These are phyloP conservation scores for Enteromius trimaculatus DNA, from an alignment of 2,797 vertebrate genomes.

Conservation along the genomic window DNA sequence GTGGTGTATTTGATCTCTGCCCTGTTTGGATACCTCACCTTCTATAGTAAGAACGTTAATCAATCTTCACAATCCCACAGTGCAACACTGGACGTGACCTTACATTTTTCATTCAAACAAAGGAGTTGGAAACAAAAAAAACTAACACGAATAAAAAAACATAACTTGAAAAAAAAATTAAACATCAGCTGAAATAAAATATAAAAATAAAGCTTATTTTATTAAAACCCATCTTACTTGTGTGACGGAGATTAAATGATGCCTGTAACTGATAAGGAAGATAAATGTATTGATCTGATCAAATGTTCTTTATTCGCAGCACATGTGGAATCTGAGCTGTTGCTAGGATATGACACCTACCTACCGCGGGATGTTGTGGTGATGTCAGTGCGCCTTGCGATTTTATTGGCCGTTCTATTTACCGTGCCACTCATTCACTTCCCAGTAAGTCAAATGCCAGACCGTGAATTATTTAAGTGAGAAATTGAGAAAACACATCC, in stretches of 20 bases:
- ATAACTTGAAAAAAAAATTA: not conserved
- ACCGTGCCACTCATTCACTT: slow-evolving; percentile 95
- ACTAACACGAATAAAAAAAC: not conserved
- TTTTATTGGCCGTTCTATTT: slow-evolving; percentile 87
- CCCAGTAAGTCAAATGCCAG: slow-evolving; percentile 83
- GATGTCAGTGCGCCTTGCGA: slow-evolving; percentile 84
- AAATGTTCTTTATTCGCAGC: slow-evolving; percentile 70
- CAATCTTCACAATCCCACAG: not conserved
- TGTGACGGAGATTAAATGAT: not conserved
- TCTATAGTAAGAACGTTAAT: slow-evolving; percentile 84
- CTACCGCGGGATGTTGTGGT: slow-evolving; percentile 83
- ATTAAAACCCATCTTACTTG: too few relatives aligned
- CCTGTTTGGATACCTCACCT: slow-evolving; percentile 95
- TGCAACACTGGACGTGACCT: not conserved
- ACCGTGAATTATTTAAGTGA: not conserved
- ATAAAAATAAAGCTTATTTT: not conserved
- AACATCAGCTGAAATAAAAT: not conserved
- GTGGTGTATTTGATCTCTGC: slow-evolving; percentile 89
- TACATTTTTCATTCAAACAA: not conserved
- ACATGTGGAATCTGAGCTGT: slow-evolving; percentile 86
- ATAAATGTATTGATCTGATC: not conserved
- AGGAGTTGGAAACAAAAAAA: not conserved
- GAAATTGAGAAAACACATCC: not conserved
- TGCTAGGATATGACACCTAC: slow-evolving; percentile 82
- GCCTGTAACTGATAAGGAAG: not conserved